phyloP scores from a whole-genome alignment of 2,797 vertebrate genomes.

The Megaceryle alcyon region DNA sequence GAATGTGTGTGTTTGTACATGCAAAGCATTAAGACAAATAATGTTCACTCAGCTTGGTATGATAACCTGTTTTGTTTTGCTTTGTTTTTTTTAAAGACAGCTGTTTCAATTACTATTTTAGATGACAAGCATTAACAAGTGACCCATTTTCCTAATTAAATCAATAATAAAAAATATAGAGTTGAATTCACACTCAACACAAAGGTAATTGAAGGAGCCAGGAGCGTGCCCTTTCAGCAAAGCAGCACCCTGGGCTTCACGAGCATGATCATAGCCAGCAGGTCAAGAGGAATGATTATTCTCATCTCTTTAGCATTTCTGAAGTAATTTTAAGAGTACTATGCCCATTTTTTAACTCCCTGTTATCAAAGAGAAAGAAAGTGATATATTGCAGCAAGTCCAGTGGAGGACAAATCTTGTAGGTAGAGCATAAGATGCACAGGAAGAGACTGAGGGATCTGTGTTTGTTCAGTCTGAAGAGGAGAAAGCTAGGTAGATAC shows the following conservation, averaged over 20 bases:
- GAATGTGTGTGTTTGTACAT: background rate
- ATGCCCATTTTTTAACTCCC: background rate
- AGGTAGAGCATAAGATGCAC: background rate
- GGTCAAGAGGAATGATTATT: background rate
- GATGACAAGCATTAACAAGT: background rate
- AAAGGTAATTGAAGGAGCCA: background rate
- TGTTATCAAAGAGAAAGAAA: background rate
- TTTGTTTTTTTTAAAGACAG: background rate
- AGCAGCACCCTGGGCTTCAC: accelerated
- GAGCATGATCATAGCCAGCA: background rate
- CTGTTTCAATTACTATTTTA: background rate
- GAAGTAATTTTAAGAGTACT: background rate
- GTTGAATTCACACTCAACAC: background rate
- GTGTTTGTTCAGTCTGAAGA: background rate
- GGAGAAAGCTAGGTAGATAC: background rate
- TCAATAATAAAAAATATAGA: background rate
- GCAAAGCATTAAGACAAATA: background rate
- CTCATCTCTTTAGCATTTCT: background rate
- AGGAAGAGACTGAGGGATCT: background rate
- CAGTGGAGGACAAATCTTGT: background rate
- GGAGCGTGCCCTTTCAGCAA: background rate
- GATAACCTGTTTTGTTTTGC: background rate
- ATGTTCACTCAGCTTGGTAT: background rate
- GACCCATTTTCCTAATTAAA: background rate
- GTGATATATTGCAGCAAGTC: background rate